phyloP scores from a whole-genome alignment of 2,888 invertebrate species.

The Agapostemon virescens region DNA sequence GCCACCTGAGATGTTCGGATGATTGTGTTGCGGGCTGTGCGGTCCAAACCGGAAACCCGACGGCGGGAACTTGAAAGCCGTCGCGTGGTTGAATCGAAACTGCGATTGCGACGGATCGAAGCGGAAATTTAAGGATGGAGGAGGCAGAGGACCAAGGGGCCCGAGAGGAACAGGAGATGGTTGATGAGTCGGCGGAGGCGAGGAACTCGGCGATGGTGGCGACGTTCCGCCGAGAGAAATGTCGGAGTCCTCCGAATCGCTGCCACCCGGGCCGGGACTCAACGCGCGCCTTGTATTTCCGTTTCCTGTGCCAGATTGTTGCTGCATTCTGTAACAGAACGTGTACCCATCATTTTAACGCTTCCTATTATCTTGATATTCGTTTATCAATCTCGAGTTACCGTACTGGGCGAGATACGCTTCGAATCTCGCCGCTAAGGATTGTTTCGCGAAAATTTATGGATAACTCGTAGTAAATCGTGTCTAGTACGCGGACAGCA shows the following conservation, averaged over 20 bases:
- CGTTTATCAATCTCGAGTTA: background rate
- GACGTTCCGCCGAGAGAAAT: conserved; percentile 79
- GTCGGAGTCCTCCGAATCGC: conserved; percentile 78
- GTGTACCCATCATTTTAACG: background rate
- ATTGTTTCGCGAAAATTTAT: background rate
- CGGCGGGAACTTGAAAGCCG: conserved; percentile 78
- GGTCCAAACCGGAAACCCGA: conserved; percentile 78
- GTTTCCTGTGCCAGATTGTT: conserved; percentile 77
- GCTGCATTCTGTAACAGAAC: conserved; percentile 76
- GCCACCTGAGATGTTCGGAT: conserved; percentile 76
- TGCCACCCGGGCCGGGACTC: conserved; percentile 77
- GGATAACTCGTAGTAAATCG: no score
- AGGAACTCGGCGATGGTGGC: conserved; percentile 77
- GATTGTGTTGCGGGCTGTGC: conserved; percentile 78
- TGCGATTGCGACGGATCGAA: conserved; percentile 78
- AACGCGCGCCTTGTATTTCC: conserved; percentile 73
- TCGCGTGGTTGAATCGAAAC: conserved; percentile 77
- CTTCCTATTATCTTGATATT: background rate
- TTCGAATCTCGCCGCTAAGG: background rate
- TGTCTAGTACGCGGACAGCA: no score
- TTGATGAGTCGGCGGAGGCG: conserved; percentile 76
- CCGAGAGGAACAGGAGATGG: conserved; percentile 76
- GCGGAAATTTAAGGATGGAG: conserved; percentile 77
- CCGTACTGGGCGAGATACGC: no score
- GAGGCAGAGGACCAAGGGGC: conserved; percentile 77